Base-by-base conservation (phyloP, 1,140 invertebrate species). In the Aphelenchoides avenae region DNA sequence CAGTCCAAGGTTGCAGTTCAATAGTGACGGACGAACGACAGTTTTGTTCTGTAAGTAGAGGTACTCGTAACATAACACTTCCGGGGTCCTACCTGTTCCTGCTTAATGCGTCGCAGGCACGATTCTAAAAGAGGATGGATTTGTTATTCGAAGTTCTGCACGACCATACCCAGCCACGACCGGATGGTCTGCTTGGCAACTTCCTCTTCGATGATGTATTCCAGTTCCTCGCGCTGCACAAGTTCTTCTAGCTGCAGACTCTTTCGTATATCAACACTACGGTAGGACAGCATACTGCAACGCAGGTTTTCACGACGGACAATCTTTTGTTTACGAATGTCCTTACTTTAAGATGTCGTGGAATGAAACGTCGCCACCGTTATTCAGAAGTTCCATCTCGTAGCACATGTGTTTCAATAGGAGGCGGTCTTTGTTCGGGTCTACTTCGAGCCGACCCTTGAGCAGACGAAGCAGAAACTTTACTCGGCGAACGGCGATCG, bases 401-500 rank as follows among this genome's bases (percentile, higher is more conserved):
- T 97, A 97, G 74, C 93, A 98, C 94, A 99, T 98, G 77, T 99
- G 95, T 77, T 98, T 98, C 77, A 98, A 98, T 3, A 99, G 82
- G 5, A 97, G 81, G 2, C 91, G 82, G 80, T 98, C 94, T 78
- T 94, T 96, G 72, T 95, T 91, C 2, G 92, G 89, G 83, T 98
- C 93, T 18, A 95, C 94, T 81, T 98, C 93, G 13, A 98, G 79
- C 61, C 94, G 84, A 4, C 94, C 94, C 79, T 79, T 79, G 22
- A 84, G 68, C n/a, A 84, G 68, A 31, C 82, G 68, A 39, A 84
- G 73, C 30, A 84, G 60, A 67, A 83, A 83, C 66, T 81, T 91
- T 0, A 96, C 82, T 58, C 81, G 83, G 70, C 87, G 82, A 0
- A 94, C 90, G 30, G 91, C 91, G 72, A 97, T 95, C 0, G 92